Evolutionary conservation across 2,888 invertebrate genomes (phyloP), one percentile per base, ranked within the genome.

Genomic region (Periphyllus acericola): DNA sequence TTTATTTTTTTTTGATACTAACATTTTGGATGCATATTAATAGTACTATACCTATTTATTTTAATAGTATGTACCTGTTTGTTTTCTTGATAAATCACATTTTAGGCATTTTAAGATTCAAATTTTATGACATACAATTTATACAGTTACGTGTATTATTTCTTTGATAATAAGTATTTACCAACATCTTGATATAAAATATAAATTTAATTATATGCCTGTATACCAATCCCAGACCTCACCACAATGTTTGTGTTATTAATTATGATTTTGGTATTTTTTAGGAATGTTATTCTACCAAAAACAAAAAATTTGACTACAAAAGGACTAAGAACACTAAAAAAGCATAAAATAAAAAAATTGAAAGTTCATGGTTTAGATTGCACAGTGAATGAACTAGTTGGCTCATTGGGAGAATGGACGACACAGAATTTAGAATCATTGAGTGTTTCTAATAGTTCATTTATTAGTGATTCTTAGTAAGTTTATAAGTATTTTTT

Each of bases 371-470:
- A 93, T 89, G 93, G 93, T 89, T 91, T 94, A 89, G 93, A 93
- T 89, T 92, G 93, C 19, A 92, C 93, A 74, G 93, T 94, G 86
- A 93, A 93, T 91, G 94, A 94, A 90, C 92, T 94, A 89, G 94
- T 95, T 90, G 93, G 93, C 89, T 94, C 94, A 91, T 92, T 95
- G 89, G 94, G 94, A 86, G 94, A 94, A 90, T 94, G 94, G 94
- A 94, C 94, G 66, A 91, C 94, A 89, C 92, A 93, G 89, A 94
- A 95, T 91, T 91, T 95, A 88, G 92, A 93, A 76, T 92, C 92
- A 75, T 92, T 94, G 81, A 94, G 94, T 91, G 94, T 95, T 79
- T 93, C 94, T 78, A 93, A 93, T 90, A 94, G 94, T 90, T 93
- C 93, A 82, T 94, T 94, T 91, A 92, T 93, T 89, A 94, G 94